Base-by-base conservation (phyloP, 1,140 invertebrate species). In the Dreissena polymorpha region DNA sequence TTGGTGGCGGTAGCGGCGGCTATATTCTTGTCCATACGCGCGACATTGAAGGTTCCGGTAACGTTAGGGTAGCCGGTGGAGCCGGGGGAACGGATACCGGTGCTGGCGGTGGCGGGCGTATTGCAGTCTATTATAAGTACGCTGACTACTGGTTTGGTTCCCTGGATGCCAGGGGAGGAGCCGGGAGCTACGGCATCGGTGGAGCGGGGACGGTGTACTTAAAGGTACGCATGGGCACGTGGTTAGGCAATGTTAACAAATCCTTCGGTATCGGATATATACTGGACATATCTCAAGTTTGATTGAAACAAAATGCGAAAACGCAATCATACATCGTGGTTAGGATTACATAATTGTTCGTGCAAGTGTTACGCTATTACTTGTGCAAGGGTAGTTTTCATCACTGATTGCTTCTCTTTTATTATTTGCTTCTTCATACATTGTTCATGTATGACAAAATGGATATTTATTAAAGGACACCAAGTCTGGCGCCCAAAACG, bases 131-230 rank as follows among this genome's bases (percentile, higher is more conserved):
- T 60, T 90, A 88, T 63, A 76, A 78, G 55, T 75, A 85, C 23
- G 84, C 25, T 7, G 18, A 87, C 18, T 88, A 82, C 67, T 89
- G 86, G 86, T 80, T 87, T 55, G 89, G 89, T 16, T 68, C 83
- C 25, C 57, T 87, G 10, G 65, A 77, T 57, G 85, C 88, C 10
- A 75, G 84, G 27, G 89, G 88, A n/a, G 88, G 89, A 0, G 63
- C 64, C 16, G 76, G 84, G 13, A 74, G 57, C 8, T 51, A 29
- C 5, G 76, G 75, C 16, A 80, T 69, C 70, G 88, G 86, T 14
- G 89, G 86, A 21, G 88, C 89, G n/a, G 89, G 89, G 21, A 89
- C 89, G 16, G 70, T 90, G 0, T 88, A 88, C 60, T 74, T 90
- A 0, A 25, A 86, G 83, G 89, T 90, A 51, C 57, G 65, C 21